phyloP scores from a whole-genome alignment of 2,888 invertebrate genomes.

The Esperia sulphurella region DNA sequence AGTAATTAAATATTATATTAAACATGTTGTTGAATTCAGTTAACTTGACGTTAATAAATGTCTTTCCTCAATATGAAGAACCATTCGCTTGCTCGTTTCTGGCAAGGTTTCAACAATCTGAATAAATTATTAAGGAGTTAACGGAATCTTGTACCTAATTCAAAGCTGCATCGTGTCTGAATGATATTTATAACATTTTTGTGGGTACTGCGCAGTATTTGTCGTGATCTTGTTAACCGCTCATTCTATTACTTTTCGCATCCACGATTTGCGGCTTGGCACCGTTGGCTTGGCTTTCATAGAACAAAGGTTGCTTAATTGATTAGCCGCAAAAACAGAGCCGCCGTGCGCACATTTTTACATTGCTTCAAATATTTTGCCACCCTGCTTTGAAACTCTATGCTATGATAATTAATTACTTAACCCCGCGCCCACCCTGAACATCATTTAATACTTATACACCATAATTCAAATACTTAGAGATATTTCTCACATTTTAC shows the following conservation, averaged over 20 bases:
- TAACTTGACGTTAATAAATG: too few species aligned
- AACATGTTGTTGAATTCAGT: too few species aligned
- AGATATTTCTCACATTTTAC: too few species aligned
- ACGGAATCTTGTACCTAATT: conserved; percentile 19
- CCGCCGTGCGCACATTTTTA: too few species aligned
- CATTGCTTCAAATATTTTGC: too few species aligned
- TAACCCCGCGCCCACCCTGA: too few species aligned
- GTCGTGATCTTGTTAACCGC: conserved; percentile 27
- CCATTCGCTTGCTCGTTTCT: conserved; percentile 3
- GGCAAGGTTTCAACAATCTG: conserved; percentile 18
- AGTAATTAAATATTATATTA: too few species aligned
- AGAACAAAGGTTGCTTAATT: background rate
- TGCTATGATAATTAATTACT: too few species aligned
- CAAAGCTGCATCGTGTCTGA: conserved; percentile 19
- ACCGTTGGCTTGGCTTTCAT: background rate
- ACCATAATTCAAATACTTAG: too few species aligned
- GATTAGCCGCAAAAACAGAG: too few species aligned
- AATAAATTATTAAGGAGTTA: conserved; percentile 19
- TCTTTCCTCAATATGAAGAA: background rate
- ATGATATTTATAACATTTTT: conserved; percentile 20
- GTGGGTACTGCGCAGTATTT: conserved; percentile 23
- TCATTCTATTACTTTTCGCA: conserved; percentile 15
- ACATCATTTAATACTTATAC: too few species aligned
- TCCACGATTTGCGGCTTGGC: conserved; percentile 20
- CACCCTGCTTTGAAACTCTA: too few species aligned